Conservation (phyloP, 2,113 vertebrate species). For the Sitta europaea region DNA sequence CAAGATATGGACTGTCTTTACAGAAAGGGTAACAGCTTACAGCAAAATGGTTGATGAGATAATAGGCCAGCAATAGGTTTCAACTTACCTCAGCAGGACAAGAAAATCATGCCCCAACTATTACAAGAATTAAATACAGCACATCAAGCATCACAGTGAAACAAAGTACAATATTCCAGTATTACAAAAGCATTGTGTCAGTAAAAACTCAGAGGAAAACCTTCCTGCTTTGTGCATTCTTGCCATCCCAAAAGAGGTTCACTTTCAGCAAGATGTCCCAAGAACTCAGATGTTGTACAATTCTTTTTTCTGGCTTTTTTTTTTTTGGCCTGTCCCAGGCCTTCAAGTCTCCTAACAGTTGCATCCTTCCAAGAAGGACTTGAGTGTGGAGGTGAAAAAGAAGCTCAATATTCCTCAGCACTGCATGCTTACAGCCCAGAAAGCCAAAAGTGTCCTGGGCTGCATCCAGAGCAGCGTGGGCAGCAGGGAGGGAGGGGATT, state of each 20-base stretch:
- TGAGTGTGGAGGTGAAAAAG: not conserved
- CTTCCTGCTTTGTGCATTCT: not conserved
- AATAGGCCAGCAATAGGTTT: not conserved
- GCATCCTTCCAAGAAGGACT: not conserved
- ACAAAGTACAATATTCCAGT: not conserved
- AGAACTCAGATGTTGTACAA: fast-evolving
- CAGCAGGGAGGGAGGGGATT: not conserved
- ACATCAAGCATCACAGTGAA: not conserved
- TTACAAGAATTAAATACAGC: not conserved
- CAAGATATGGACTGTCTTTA: not conserved
- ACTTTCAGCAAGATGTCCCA: not conserved
- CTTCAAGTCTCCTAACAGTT: not conserved
- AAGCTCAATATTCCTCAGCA: not conserved
- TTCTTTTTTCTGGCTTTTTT: fast-evolving
- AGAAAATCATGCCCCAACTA: not conserved
- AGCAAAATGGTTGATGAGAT: not conserved
- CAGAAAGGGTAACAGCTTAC: not conserved
- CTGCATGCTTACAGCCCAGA: not conserved
- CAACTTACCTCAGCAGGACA: not conserved
- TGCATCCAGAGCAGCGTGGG: not conserved
- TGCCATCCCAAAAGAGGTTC: not conserved
- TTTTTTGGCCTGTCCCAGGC: not conserved
- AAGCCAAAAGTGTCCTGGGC: fast-evolving
- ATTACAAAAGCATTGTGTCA: not conserved
- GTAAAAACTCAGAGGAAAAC: not conserved